A percentile compares a stretch with the other conserved stretches of the same genome.
These are phyloP conservation scores for Hesperia comma DNA, from an alignment of 2,888 invertebrate species.

Conservation along the genomic window DNA sequence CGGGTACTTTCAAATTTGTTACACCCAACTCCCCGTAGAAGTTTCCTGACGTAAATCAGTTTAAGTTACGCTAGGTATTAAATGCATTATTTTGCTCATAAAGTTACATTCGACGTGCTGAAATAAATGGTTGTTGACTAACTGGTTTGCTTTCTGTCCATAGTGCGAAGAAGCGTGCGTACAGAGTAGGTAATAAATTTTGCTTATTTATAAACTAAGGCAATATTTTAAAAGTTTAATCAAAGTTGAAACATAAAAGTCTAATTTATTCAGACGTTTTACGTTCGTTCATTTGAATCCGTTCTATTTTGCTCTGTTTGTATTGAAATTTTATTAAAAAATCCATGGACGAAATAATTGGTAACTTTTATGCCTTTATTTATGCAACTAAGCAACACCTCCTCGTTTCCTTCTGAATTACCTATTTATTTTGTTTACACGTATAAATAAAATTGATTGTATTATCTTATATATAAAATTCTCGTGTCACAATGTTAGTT, in stretches of 20 bases:
- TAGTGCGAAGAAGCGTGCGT: not conserved
- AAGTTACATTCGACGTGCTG: conserved; percentile 30
- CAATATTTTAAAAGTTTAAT: not conserved
- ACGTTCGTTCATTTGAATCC: no score
- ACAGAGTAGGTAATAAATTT: not conserved
- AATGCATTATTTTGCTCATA: conserved; percentile 36
- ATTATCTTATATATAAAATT: no score
- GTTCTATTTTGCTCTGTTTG: no score
- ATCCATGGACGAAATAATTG: no score
- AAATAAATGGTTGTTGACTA: conserved; percentile 32
- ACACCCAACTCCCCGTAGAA: conserved; percentile 53
- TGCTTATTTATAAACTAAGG: not conserved
- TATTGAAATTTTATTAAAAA: no score
- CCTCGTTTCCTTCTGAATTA: no score
- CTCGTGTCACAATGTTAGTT: no score
- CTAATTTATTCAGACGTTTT: no score
- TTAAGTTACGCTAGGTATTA: conserved; percentile 35
- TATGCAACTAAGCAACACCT: no score
- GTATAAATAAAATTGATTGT: no score
- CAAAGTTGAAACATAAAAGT: not conserved
- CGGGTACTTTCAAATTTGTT: conserved; percentile 67
- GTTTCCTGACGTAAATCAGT: conserved; percentile 61
- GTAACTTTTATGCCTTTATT: no score
- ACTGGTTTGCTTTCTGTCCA: conserved; percentile 15
- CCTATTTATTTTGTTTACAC: no score